phyloP scores from a whole-genome alignment of 30 jellyfish, hydroid and myxozoan species.

The Turritopsis rubra region DNA sequence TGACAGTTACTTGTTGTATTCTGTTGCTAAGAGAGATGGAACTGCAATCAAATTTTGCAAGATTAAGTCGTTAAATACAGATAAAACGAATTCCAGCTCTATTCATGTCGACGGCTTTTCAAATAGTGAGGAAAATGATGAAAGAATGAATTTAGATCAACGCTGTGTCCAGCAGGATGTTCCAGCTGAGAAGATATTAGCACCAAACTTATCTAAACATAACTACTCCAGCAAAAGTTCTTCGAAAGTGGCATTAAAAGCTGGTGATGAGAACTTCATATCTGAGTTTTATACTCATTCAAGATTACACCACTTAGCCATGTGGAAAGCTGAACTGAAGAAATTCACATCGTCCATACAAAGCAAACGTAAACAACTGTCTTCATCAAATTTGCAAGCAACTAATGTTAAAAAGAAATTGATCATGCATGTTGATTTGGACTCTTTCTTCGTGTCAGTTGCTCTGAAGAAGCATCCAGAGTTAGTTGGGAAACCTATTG shows the following conservation, averaged over 20 bases:
- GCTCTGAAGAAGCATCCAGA: conserved; percentile 77
- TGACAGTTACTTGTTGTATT: conserved; percentile 57
- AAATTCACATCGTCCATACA: conserved; percentile 67
- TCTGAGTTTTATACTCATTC: conserved; percentile 83
- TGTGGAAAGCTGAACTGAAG: conserved; percentile 90
- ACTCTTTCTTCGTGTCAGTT: conserved; percentile 93
- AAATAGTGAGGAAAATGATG: neutral
- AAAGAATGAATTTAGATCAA: neutral
- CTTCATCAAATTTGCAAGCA: neutral
- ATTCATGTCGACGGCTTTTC: neutral
- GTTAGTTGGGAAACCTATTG: conserved; percentile 79
- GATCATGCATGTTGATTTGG: conserved; percentile 90
- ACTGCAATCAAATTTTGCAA: neutral
- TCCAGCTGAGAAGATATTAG: neutral
- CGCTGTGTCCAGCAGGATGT: neutral
- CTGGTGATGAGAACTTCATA: conserved; percentile 87
- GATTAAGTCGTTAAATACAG: neutral
- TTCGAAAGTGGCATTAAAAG: conserved; percentile 51
- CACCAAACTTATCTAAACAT: conserved; percentile 56
- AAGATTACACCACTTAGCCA: conserved; percentile 88
- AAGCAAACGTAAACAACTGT: conserved; percentile 18
- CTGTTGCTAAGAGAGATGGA: conserved; percentile 37
- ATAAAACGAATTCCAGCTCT: conserved; percentile 1
- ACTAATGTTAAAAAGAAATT: neutral
- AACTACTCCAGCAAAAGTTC: conserved; percentile 34